phyloP scores from a whole-genome alignment of 2,113 vertebrate species.

The Rhizomys pruinosus region DNA sequence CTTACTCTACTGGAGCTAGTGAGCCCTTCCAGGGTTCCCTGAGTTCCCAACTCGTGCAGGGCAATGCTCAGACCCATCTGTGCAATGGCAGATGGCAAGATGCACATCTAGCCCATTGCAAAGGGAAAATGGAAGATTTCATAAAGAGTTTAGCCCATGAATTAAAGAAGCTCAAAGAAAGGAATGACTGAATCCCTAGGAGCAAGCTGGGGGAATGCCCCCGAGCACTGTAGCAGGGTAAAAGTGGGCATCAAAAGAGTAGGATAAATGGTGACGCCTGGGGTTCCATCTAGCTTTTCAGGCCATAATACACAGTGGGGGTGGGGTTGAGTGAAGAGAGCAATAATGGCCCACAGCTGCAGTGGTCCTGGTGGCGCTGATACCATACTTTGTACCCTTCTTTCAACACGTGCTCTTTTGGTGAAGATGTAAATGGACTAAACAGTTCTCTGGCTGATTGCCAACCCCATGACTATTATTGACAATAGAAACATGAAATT shows the following conservation, averaged over 20 bases:
- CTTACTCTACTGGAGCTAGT: conserved; percentile 11
- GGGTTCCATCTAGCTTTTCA: background rate
- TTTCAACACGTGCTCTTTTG: conserved; percentile 14
- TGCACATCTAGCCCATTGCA: background rate
- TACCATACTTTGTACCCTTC: background rate
- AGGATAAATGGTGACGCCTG: background rate
- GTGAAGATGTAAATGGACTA: conserved; percentile 18
- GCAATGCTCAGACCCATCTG: too few species aligned
- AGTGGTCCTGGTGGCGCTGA: background rate
- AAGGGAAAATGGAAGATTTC: conserved; percentile 13
- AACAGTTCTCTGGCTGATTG: conserved; percentile 51
- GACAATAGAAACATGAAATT: background rate
- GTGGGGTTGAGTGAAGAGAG: background rate
- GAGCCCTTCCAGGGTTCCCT: background rate
- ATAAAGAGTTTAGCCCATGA: background rate
- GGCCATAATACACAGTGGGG: too few species aligned
- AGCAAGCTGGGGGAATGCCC: background rate
- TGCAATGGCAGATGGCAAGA: background rate
- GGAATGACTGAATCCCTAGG: background rate
- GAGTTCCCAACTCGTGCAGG: background rate
- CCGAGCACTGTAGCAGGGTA: background rate
- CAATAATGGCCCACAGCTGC: background rate
- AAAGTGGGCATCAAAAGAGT: background rate
- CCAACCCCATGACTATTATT: conserved; percentile 41
- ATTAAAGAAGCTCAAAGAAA: conserved; percentile 26